These are phyloP conservation scores for Sisyra terminalis DNA, from an alignment of 2,888 invertebrate genomes.

Conservation along the genomic window DNA sequence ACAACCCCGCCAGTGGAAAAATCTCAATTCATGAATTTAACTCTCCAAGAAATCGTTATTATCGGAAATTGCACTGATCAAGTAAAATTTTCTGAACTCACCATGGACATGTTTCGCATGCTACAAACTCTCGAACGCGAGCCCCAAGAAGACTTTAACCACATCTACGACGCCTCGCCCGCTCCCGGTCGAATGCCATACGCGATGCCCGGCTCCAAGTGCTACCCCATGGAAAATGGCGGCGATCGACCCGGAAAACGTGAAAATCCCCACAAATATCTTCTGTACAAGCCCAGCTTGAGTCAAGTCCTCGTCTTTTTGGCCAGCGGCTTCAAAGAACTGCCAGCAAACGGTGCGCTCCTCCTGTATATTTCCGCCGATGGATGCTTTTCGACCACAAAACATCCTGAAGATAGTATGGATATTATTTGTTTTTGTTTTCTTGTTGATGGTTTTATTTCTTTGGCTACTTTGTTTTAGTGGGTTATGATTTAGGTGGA, in stretches of 20 bases:
- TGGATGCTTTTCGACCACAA: slow-evolving; percentile 64
- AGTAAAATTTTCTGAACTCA: slow-evolving; percentile 91
- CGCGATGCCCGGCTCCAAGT: slow-evolving; percentile 25
- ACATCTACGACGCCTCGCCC: slow-evolving; percentile 54
- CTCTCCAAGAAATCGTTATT: slow-evolving; percentile 84
- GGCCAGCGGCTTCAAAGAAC: slow-evolving; percentile 81
- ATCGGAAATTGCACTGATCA: slow-evolving; percentile 88
- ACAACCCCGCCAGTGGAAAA: slow-evolving; percentile 81
- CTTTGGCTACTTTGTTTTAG: slow-evolving; percentile 26
- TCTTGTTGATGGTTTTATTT: no score
- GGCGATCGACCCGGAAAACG: slow-evolving; percentile 50
- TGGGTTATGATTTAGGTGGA: slow-evolving; percentile 84
- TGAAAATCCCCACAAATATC: slow-evolving; percentile 93
- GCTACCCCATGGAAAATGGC: slow-evolving; percentile 48
- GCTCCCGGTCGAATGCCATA: slow-evolving; percentile 46
- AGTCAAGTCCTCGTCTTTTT: slow-evolving; percentile 88
- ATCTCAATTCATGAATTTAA: slow-evolving; percentile 68
- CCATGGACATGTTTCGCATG: slow-evolving; percentile 97
- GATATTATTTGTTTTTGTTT: slow-evolving; percentile 13
- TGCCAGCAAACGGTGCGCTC: slow-evolving; percentile 80
- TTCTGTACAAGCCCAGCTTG: slow-evolving; percentile 87
- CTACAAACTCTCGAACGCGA: slow-evolving; percentile 88
- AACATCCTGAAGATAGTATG: slow-evolving; percentile 81
- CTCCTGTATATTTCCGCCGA: slow-evolving; percentile 90
- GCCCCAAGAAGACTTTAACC: slow-evolving; percentile 66